Base-by-base conservation (phyloP, 2,113 vertebrate genomes). In the Chloebia gouldiae region DNA sequence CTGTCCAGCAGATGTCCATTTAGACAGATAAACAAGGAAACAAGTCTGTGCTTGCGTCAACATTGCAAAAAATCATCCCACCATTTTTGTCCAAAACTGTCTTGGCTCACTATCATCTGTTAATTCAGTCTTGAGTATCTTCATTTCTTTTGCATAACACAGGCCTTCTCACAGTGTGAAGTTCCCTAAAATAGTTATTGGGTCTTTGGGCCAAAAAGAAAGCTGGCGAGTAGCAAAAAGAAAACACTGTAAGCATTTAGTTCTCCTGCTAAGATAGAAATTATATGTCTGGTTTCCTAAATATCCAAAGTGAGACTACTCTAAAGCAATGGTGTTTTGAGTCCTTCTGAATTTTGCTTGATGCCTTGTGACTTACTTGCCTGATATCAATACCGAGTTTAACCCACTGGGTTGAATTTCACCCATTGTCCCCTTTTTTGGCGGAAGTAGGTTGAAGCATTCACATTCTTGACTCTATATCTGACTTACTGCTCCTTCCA, bases 111-210 rank as follows among this genome's bases (percentile, higher is more conserved):
- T 92, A 59, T 96, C 31, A 88, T 95, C 76, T 86, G 39, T 95
- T 96, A 96, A 96, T 93, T 97, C 90, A 82, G 39, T 60, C 93
- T 89, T 88, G 78, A 93, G 88, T 65, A 20, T 84, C 95, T 96
- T 96, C 30, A 96, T 96, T 96, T 96, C 63, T 86, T 96, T 98
- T 96, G 88, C 68, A 85, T 93, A 97, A 86, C 63, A 95, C 68
- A 95, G 93, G 85, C 54, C 63, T 91, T 92, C 70, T 94, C 97
- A 92, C 96, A 97, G 96, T 95, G 60, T 88, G 94, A 96, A 95
- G 83, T 93, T 93, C 93, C 93, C 93, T 97, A 96, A 98, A 98
- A 98, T 97, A 97, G 96, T 96, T 96, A 92, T 89, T 96, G 80
- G 96, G 91, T 96, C 96, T 97, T 92, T 96, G 92, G 90, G 95